These are phyloP conservation scores for Acinonyx jubatus DNA, from an alignment of 2,113 vertebrate species.

Conservation along the genomic window DNA sequence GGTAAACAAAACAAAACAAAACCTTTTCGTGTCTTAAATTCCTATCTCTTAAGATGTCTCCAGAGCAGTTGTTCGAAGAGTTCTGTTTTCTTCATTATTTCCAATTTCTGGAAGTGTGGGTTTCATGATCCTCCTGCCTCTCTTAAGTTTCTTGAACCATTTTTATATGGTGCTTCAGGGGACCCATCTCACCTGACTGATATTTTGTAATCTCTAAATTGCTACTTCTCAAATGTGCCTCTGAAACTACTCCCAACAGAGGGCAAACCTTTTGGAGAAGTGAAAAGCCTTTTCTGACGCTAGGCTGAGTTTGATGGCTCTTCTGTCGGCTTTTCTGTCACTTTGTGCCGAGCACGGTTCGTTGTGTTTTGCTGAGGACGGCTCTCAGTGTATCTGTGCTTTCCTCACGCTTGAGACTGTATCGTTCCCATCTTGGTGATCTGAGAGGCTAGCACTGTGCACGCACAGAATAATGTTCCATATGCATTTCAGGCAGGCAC, in stretches of 20 bases:
- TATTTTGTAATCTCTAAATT: slow-evolving; percentile 72
- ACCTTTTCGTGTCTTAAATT: slow-evolving; percentile 46
- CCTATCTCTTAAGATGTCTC: slow-evolving; percentile 52
- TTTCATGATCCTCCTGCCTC: slow-evolving; percentile 66
- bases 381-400: not conserved
- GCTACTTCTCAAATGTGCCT: slow-evolving; percentile 53
- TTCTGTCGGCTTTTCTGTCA: not conserved
- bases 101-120: slow-evolving; percentile 61
- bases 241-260: slow-evolving; percentile 22
- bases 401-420: too few relatives aligned
- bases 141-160: slow-evolving; percentile 73
- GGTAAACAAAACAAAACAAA: not conserved
- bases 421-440: not conserved
- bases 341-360: accelerated
- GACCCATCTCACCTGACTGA: slow-evolving; percentile 62
- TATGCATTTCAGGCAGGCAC: not conserved
- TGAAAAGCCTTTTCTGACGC: not conserved
- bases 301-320: not conserved
- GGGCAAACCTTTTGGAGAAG: not conserved
- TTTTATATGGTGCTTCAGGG: slow-evolving; percentile 65
- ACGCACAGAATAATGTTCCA: not conserved
- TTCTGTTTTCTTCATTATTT: slow-evolving; percentile 75
- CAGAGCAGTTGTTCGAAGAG: slow-evolving; percentile 37
- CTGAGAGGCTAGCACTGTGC: not conserved
- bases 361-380: not conserved